Conservation (phyloP, 2,888 invertebrate species). For the Chaitophorus viminalis region DNA sequence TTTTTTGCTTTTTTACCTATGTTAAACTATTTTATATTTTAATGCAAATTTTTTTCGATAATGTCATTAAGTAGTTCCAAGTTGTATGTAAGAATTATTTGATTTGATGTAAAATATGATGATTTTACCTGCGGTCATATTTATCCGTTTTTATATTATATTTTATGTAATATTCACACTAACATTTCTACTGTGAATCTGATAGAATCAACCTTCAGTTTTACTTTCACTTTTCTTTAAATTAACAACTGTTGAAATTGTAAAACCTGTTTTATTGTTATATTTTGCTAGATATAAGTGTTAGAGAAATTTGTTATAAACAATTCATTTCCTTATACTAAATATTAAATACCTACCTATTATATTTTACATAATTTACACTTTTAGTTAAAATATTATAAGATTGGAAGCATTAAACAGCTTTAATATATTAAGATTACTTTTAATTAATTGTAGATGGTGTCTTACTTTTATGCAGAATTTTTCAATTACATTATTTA, state of each 20-base stretch:
- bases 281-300: not conserved
- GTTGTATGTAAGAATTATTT: not conserved
- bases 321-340: not conserved
- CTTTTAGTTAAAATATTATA: not conserved
- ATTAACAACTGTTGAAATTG: constrained; percentile 30
- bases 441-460: too few species aligned
- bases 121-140: not conserved
- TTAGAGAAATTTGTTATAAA: constrained; percentile 50
- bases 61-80: not conserved
- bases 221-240: constrained; percentile 57
- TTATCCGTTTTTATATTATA: not conserved
- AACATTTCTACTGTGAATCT: not conserved
- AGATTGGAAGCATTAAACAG: too few species aligned
- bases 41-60: not conserved
- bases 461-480: too few species aligned
- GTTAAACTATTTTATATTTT: not conserved
- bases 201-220: constrained; percentile 34
- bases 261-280: constrained; percentile 43
- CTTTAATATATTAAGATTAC: too few species aligned
- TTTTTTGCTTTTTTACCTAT: not conserved
- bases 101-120: too few species aligned
- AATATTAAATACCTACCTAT: not conserved
- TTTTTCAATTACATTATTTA: too few species aligned
- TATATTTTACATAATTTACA: not conserved
- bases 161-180: not conserved